Evolutionary conservation across 2,113 vertebrate species (phyloP).

Genomic region (Empidonax alnorum): DNA sequence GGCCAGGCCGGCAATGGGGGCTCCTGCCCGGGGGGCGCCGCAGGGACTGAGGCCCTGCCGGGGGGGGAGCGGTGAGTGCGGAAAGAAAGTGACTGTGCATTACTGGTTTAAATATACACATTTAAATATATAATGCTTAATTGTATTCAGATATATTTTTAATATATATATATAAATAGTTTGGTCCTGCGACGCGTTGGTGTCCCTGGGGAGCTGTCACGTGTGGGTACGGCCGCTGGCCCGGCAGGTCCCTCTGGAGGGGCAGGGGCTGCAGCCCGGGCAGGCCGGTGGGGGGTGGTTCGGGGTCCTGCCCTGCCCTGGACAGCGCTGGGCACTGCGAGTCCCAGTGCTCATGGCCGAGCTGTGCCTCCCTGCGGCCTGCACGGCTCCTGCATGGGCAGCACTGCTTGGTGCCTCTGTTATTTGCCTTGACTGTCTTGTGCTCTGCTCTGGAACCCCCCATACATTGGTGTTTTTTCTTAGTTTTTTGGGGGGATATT

Average conservation of each 20-base stretch:
- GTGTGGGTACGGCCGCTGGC: neutral
- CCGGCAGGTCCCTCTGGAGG: neutral
- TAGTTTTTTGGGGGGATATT: neutral
- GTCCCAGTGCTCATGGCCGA: rapidly evolving
- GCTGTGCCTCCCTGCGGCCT: neutral
- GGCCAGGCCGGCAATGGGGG: rapidly evolving
- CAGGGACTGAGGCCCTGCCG: neutral
- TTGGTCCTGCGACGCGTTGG: rapidly evolving
- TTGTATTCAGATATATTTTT: too few relatives aligned
- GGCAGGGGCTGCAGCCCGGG: neutral
- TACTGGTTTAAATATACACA: rapidly evolving
- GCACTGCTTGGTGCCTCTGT: rapidly evolving
- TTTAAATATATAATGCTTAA: too few relatives aligned
- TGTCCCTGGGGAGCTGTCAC: rapidly evolving
- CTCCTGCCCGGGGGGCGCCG: rapidly evolving
- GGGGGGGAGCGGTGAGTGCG: neutral
- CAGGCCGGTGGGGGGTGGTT: neutral
- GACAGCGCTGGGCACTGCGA: rapidly evolving
- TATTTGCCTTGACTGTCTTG: rapidly evolving
- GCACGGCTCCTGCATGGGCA: neutral
- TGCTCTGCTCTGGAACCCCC: rapidly evolving
- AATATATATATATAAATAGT: too few relatives aligned
- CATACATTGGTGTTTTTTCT: rapidly evolving
- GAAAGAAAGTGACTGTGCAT: rapidly evolving
- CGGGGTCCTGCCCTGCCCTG: neutral